Evolutionary conservation across 1,140 invertebrate species (phyloP).

Genomic region (Marisa cornuarietis): DNA sequence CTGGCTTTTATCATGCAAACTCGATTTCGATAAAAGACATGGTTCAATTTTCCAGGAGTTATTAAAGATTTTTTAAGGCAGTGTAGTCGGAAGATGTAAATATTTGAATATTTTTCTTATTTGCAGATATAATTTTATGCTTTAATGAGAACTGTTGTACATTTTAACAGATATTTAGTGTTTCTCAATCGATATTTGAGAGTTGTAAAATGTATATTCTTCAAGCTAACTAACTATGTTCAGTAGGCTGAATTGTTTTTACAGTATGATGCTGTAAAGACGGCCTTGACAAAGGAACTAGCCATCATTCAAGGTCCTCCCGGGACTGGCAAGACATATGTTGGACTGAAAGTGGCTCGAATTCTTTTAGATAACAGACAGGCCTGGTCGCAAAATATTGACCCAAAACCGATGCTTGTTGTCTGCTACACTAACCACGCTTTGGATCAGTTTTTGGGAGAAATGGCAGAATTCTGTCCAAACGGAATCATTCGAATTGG

Average conservation of each 20-base stretch:
- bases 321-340: constrained; percentile 63
- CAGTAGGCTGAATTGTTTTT: constrained; percentile 24
- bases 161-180: too few relatives aligned
- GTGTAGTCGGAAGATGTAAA: too few relatives aligned
- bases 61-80: too few relatives aligned
- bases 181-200: too few relatives aligned
- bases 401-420: constrained; percentile 75
- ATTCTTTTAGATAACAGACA: constrained; percentile 56
- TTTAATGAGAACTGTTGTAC: too few relatives aligned
- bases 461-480: constrained; percentile 65
- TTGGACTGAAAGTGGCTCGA: constrained; percentile 64
- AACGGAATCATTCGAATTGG: constrained; percentile 74
- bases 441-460: constrained; percentile 86
- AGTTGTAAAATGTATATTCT: too few relatives aligned
- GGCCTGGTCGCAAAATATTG: constrained; percentile 29
- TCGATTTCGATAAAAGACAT: too few relatives aligned
- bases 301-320: constrained; percentile 77
- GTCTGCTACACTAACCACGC: constrained; percentile 90
- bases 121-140: too few relatives aligned
- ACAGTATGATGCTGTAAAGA: constrained; percentile 66
- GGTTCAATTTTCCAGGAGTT: too few relatives aligned
- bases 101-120: too few relatives aligned
- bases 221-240: too few relatives aligned
- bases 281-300: constrained; percentile 67
- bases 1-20: too few relatives aligned